Evolutionary conservation across 2,113 vertebrate genomes (phyloP).

Genomic region (Amphilophus citrinellus): DNA sequence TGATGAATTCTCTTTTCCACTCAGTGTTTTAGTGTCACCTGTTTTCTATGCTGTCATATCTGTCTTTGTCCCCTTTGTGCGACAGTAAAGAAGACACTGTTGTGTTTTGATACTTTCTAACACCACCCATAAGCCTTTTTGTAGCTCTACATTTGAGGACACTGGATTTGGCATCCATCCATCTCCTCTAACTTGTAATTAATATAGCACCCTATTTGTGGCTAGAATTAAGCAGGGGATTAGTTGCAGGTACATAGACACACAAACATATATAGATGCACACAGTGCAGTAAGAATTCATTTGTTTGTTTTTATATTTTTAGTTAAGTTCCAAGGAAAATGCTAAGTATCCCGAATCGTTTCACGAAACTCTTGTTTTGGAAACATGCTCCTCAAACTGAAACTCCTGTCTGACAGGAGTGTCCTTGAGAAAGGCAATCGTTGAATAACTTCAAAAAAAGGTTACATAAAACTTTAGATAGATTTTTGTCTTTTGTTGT

Average conservation of each 20-base stretch:
- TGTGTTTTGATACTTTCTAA: background rate
- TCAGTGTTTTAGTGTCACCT: background rate
- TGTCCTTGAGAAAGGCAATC: constrained; percentile 23
- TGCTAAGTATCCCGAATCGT: background rate
- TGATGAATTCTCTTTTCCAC: background rate
- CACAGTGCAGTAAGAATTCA: background rate
- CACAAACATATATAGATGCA: background rate
- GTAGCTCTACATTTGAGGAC: background rate
- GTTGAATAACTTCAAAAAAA: background rate
- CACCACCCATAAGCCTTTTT: background rate
- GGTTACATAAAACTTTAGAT: background rate
- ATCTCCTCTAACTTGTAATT: background rate
- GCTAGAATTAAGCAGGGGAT: constrained; percentile 1
- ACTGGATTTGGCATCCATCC: background rate
- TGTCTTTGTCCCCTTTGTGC: background rate
- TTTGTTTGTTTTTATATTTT: constrained; percentile 26
- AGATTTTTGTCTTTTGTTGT: background rate
- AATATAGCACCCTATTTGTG: background rate
- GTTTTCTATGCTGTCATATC: background rate
- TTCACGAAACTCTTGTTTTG: background rate
- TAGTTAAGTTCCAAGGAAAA: constrained; percentile 7
- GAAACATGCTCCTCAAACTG: background rate
- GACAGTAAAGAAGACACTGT: background rate
- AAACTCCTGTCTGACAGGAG: background rate
- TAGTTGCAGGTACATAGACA: background rate